Conservation (phyloP, 1,140 invertebrate species). For the Sitodiplosis mosellana region DNA sequence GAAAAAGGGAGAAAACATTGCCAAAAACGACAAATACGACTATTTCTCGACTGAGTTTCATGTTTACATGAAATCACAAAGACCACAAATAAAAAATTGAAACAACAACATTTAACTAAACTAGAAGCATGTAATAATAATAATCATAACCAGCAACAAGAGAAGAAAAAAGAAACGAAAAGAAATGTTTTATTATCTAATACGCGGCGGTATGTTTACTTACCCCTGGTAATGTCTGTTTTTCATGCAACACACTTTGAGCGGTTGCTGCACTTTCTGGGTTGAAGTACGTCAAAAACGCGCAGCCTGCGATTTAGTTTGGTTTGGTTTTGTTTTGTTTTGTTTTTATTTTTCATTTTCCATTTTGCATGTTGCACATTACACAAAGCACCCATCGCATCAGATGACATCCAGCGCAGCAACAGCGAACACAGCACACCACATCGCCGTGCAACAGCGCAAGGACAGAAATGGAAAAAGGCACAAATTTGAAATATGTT, state of each 20-base stretch:
- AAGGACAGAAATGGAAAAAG: too few species aligned
- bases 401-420: neutral
- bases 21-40: too few species aligned
- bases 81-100: too few species aligned
- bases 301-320: conserved; percentile 54
- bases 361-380: too few species aligned
- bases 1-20: too few species aligned
- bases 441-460: neutral
- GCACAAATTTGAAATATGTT: neutral
- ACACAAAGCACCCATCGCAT: neutral
- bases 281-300: conserved; percentile 91
- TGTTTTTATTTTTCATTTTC: neutral
- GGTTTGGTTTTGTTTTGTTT: neutral
- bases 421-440: neutral
- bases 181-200: neutral
- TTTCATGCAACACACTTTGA: conserved; percentile 86
- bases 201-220: conserved; percentile 32
- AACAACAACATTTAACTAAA: too few species aligned
- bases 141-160: too few species aligned
- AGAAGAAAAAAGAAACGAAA: neutral
- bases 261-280: conserved; percentile 82
- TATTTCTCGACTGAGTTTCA: too few species aligned
- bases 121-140: too few species aligned
- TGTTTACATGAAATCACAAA: too few species aligned
- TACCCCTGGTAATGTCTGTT: conserved; percentile 93